Base-by-base conservation (phyloP, 2,113 vertebrate species). In the Psephotus haematonotus region DNA sequence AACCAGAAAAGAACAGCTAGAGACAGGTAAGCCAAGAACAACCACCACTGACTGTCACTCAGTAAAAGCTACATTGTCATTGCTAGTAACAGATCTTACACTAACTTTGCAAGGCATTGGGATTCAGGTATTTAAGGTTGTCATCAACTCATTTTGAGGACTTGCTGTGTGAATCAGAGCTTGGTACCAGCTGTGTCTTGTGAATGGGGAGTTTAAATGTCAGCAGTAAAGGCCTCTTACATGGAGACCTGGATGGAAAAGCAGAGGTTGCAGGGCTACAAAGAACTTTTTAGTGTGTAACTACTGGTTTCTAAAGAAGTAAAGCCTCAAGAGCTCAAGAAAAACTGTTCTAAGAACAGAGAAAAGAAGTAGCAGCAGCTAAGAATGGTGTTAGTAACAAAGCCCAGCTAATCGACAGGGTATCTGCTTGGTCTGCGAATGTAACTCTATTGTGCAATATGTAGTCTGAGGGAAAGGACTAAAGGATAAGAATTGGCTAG, bases 231-330 rank as follows among this genome's bases (percentile, higher is more conserved):
- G 35, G 53, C 15, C 35, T 82, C 46, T 72, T 17, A 71, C 68
- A 82, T 5, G 10, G 53, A 63, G 15, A 22, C 4, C 13, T 69
- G 49, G 19, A 12, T 4, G 11, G 9, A 39, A 25, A 50, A 72
- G 10, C 0, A 25, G 22, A 35, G 24, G 18, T 14, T 82, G 29
- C 1, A 25, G 46, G 41, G 31, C 11, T 47, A 13, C 0, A 15
- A 22, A 46, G 53, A 64, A 9, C 10, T 59, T 1, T 1, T 0
- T 33, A 25, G 6, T 68, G 8, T 24, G 33, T 5, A 25, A 0
- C 18, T 71, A 9, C 23, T 47, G 29, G 31, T 70, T 76, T 31
- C 24, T 67, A 25, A 68, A 35, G 28, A 49, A 41, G 27, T 25
- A 43, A 15, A 74, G 17, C 8, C 14, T 35, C 27, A 55, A 43